These are phyloP conservation scores for Balaenoptera acutorostrata DNA, from an alignment of 2,113 vertebrate genomes.

Conservation along the genomic window DNA sequence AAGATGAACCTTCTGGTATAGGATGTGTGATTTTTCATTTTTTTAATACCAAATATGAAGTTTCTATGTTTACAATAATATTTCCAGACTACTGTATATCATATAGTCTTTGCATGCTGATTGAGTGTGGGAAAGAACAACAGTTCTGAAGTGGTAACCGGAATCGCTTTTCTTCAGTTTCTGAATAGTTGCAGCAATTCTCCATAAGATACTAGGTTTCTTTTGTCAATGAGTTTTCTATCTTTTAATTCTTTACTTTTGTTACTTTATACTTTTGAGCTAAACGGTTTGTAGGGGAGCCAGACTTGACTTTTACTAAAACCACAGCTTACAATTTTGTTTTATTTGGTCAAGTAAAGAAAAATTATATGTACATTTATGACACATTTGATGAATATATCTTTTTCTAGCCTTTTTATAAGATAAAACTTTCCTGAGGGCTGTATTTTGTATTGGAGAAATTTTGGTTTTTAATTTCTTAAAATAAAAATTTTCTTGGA, in stretches of 20 bases:
- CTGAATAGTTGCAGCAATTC: not conserved
- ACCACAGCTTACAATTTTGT: not conserved
- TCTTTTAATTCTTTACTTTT: not conserved
- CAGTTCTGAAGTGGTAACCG: fast-evolving
- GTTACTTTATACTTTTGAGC: not conserved
- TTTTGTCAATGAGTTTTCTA: not conserved
- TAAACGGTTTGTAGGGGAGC: not conserved
- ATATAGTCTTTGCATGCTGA: not conserved
- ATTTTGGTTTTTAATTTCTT: not conserved
- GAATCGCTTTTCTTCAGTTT: not conserved
- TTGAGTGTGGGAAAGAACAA: not conserved
- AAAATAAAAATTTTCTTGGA: not conserved
- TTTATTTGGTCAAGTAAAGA: not conserved
- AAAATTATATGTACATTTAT: not conserved
- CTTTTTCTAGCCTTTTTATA: not conserved
- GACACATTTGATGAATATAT: not conserved
- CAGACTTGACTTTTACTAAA: not conserved
- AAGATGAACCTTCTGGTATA: not conserved
- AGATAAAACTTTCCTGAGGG: not conserved
- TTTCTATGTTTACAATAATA: not conserved
- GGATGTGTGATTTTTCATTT: not conserved
- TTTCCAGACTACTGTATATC: not conserved
- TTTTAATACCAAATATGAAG: not conserved
- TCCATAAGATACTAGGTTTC: not conserved
- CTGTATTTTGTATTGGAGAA: not conserved